Percentiles rank a stretch among this genome's conserved stretches.
Conservation (phyloP, 2,113 vertebrate genomes). For the Rynchops niger region DNA sequence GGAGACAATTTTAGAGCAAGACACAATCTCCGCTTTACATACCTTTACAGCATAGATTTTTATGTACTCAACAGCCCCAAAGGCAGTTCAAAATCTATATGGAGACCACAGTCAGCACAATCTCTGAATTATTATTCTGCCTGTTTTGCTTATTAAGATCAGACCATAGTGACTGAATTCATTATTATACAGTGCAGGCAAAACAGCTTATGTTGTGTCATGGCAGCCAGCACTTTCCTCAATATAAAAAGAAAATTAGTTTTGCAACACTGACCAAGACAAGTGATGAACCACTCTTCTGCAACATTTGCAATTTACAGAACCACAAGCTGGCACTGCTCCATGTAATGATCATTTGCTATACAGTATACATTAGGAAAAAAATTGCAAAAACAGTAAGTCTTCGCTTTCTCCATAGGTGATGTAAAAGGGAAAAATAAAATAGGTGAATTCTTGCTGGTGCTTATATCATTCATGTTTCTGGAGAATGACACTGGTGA, state of each 20-base stretch:
- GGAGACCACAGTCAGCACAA: neutral
- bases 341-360: neutral
- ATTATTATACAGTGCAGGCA: constrained; percentile 11
- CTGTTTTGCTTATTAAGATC: constrained; percentile 47
- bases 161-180: constrained; percentile 59
- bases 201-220: constrained; percentile 25
- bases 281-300: constrained; percentile 3
- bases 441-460: constrained; percentile 10
- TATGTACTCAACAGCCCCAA: neutral
- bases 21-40: neutral
- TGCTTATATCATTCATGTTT: neutral
- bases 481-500: neutral
- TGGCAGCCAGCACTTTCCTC: neutral
- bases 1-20: neutral
- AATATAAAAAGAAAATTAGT: constrained; percentile 28
- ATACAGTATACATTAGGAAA: neutral
- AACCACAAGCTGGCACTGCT: neutral
- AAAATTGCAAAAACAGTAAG: neutral
- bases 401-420: constrained; percentile 4
- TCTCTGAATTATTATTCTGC: constrained; percentile 24
- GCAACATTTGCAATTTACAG: constrained; percentile 23
- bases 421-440: constrained; percentile 30
- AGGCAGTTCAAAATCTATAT: neutral
- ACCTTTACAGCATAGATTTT: neutral
- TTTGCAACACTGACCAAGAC: constrained; percentile 46